Evolutionary conservation across 2,888 invertebrate genomes (phyloP).

Genomic region (Thelaira solivaga): DNA sequence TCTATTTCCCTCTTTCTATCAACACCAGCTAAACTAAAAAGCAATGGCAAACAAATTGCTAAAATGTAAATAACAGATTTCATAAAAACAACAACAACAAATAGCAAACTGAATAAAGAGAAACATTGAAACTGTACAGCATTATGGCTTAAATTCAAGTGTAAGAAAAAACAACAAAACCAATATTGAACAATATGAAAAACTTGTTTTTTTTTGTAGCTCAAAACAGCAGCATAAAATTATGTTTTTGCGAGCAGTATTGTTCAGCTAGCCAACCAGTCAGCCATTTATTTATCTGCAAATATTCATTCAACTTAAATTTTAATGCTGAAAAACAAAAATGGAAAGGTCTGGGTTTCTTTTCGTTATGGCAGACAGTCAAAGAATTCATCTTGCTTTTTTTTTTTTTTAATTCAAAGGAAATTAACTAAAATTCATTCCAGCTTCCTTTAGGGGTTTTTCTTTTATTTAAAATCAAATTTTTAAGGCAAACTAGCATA

Average conservation of each 20-base stretch:
- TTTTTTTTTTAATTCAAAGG: constrained; percentile 5
- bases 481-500: too few relatives aligned
- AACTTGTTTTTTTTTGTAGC: neutral
- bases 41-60: neutral
- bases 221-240: neutral
- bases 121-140: neutral
- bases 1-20: too few relatives aligned
- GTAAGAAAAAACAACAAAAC: constrained; percentile 17
- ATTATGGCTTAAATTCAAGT: constrained; percentile 5
- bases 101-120: too few relatives aligned
- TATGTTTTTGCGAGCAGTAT: constrained; percentile 1
- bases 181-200: neutral
- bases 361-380: neutral
- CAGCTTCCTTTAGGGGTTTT: too few relatives aligned
- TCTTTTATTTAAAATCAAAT: too few relatives aligned
- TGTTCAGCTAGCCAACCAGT: neutral
- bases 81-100: neutral
- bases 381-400: neutral
- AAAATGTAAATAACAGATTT: constrained; percentile 4
- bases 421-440: neutral
- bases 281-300: neutral
- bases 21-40: neutral
- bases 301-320: constrained; percentile 2
- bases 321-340: neutral
- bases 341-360: neutral